Base-by-base conservation (phyloP, 2,888 invertebrate species). In the Eucera pruinosa region DNA sequence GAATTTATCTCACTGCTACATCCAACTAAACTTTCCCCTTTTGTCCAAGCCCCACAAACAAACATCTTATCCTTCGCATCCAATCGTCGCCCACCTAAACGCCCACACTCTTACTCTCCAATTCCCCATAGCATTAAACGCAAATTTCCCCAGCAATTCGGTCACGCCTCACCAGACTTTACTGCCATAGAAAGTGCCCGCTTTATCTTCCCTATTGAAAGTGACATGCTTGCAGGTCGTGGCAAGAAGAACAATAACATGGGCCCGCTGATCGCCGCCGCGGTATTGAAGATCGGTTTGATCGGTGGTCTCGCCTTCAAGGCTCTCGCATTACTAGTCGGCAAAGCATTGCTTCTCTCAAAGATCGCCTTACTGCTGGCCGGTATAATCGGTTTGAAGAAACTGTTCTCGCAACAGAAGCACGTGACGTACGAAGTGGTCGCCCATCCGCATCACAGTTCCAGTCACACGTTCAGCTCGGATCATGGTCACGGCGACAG, bases 301-400 rank as follows among this genome's bases (percentile, higher is more conserved):
- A 94, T 97, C 30, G 97, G 96, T 64, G 96, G 96, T 54, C 90
- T 97, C 61, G 95, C 97, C 36, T 96, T 97, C 92, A 97, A 97
- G 89, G 97, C 95, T 20, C 93, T 97, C 3, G 96, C 96, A 18
- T 93, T 97, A 5, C 94, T 97, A 83, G 97, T 97, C 39, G 97
- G 97, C 88, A 97, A 97, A 93, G 97, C 97, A 30, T 94, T 97
- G 4, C 94, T 97, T 48, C 95, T 97, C 78, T 96, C 96, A 85
- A 97, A 97, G 94, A 95, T 97, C 64, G 97, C 97, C 2, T 93
- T 97, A 11, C 94, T 97, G 3, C 93, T 97, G 67, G 96, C 97
- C 15, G 95, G 95, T 52, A 95, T 97, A 84, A 96, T 97, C 82
- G 97, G 97, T 39, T 90, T 97, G 88, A 97, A 97, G 93, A 97